Percentiles rank a stretch among this genome's conserved stretches.
Conservation (phyloP, 2,113 vertebrate genomes). For the Dicerorhinus sumatrensis region DNA sequence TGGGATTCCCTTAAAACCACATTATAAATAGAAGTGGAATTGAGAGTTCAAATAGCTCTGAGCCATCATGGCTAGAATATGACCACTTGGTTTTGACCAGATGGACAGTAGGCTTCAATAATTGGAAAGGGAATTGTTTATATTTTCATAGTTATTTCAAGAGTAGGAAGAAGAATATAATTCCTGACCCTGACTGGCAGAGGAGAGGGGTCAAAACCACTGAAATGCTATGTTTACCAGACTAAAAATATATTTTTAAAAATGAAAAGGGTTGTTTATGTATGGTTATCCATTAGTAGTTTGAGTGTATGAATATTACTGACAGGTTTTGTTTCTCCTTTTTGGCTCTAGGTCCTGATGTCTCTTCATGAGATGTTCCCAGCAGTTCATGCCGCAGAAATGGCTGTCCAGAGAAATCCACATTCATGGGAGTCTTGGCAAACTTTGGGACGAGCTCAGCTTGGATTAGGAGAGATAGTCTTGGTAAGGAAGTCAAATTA, state of each 20-base stretch:
- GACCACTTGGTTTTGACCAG: neutral
- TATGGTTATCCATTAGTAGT: neutral
- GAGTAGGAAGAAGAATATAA: constrained; percentile 1
- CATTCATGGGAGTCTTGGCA: constrained; percentile 97
- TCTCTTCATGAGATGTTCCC: constrained; percentile 95
- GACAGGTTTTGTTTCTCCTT: neutral
- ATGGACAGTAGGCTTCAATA: neutral
- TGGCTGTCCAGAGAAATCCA: constrained; percentile 93
- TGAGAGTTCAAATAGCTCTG: neutral
- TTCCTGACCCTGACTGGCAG: neutral
- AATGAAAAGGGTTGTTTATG: neutral
- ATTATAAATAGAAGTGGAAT: neutral
- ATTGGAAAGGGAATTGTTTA: constrained; percentile 3
- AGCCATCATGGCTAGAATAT: neutral
- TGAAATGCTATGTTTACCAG: neutral
- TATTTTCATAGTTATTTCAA: constrained; percentile 53
- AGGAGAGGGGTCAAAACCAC: neutral
- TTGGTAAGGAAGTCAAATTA: constrained; percentile 87
- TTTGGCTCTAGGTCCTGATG: constrained; percentile 91
- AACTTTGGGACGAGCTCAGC: constrained; percentile 96
- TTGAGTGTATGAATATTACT: constrained; percentile 48
- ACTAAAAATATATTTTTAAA: constrained; percentile 23
- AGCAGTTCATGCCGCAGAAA: constrained; percentile 96
- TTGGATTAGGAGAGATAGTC: constrained; percentile 95
- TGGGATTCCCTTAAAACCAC: neutral